Evolutionary conservation across 2,113 vertebrate genomes (phyloP), one percentile per base, ranked within the genome.

Genomic region (Malurus alboscapulatus): DNA sequence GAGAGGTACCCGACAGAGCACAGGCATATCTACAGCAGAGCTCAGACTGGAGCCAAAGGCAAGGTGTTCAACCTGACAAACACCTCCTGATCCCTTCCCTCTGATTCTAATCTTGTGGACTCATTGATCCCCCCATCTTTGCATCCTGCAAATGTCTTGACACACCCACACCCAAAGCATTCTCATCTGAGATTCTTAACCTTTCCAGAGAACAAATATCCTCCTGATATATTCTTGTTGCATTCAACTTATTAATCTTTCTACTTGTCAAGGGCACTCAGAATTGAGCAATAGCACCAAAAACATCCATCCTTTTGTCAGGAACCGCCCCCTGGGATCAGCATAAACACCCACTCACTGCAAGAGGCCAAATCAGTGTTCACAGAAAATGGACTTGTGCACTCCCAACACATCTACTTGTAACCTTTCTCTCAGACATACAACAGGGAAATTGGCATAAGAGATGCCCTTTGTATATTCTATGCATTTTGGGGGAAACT

Each of bases 181-280:
- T 62, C 75, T 87, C 57, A 84, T 91, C 90, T 93, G 29, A 86
- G 77, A 73, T 79, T 75, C 71, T 69, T 95, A 59, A 92, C 69
- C 53, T 78, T 92, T 66, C 87, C 75, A 84, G 88, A 78, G 81
- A 88, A 84, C 61, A 83, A 87, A 89, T 40, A 83, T 15, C 44
- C 22, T 91, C 72, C 84, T 25, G 38, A 92, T 63, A 69, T 18
- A 58, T 84, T 93, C 72, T 16, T 62, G 16, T 18, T 36, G 68
- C 45, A 32, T 93, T 78, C 74, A 36, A 84, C 38, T 93, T 86
- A 85, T 95, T 93, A 84, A 92, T 96, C 90, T 96, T 40, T 27
- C 84, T 67, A 21, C 72, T 89, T 94, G 92, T 68, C 90, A 91
- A 66, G 25, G 44, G 54, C 34, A 48, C 19, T 84, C 68, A 74